These are phyloP conservation scores for Bagarius yarrelli DNA, from an alignment of 2,113 vertebrate species.

Conservation along the genomic window DNA sequence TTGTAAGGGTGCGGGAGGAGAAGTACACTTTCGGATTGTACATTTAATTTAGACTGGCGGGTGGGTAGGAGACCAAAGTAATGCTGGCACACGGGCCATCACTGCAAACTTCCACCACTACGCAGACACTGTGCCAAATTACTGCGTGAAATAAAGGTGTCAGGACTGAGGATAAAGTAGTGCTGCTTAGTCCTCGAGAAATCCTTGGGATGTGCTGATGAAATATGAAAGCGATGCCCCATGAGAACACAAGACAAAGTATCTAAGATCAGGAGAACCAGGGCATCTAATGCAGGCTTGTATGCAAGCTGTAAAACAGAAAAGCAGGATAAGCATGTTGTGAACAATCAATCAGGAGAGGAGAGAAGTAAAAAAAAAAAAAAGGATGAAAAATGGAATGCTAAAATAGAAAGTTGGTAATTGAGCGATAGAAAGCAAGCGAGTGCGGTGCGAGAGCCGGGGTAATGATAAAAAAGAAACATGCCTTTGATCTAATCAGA, in stretches of 20 bases:
- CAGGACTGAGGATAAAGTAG: constrained; percentile 5
- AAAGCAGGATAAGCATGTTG: constrained; percentile 25
- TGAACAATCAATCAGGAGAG: constrained; percentile 18
- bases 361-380: neutral
- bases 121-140: constrained; percentile 14
- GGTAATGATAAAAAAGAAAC: constrained; percentile 43
- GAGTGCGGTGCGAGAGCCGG: constrained; percentile 13
- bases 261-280: constrained; percentile 25
- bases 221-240: constrained; percentile 3
- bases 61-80: constrained; percentile 8
- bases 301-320: constrained; percentile 14
- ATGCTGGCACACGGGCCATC: neutral
- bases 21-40: neutral
- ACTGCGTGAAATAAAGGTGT: neutral
- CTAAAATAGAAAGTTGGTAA: constrained; percentile 31
- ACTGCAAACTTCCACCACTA: neutral
- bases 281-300: neutral
- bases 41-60: constrained; percentile 1
- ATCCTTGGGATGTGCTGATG: constrained; percentile 4
- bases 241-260: constrained; percentile 28
- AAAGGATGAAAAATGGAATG: constrained; percentile 21
- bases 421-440: constrained; percentile 29
- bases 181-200: constrained; percentile 1
- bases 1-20: neutral
- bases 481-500: constrained; percentile 48